These are phyloP conservation scores for Ectobius pallidus DNA, from an alignment of 2,888 invertebrate genomes.

Conservation along the genomic window DNA sequence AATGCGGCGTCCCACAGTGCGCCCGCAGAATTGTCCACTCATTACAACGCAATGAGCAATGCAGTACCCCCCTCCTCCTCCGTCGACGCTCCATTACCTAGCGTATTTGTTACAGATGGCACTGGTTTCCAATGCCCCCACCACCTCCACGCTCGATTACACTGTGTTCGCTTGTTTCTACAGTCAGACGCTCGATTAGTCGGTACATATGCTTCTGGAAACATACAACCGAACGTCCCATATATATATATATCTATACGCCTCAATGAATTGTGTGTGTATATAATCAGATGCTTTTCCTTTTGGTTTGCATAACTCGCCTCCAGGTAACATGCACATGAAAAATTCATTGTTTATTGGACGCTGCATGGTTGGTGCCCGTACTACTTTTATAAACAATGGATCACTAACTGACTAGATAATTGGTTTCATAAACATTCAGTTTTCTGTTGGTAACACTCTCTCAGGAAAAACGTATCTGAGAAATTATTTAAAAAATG, in stretches of 20 bases:
- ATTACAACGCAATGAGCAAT: conserved; percentile 31
- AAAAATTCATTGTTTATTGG: too few relatives aligned
- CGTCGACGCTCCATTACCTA: conserved; percentile 29
- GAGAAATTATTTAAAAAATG: too few relatives aligned
- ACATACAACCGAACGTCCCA: background rate
- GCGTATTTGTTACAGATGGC: conserved; percentile 31
- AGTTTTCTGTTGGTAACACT: too few relatives aligned
- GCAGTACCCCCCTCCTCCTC: conserved; percentile 14
- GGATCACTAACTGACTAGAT: too few relatives aligned
- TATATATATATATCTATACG: too few relatives aligned
- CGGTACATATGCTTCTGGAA: conserved; percentile 20
- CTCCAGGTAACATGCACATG: too few relatives aligned
- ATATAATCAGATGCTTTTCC: too few relatives aligned
- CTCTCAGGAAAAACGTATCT: too few relatives aligned
- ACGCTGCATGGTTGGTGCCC: too few relatives aligned
- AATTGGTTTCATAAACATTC: too few relatives aligned
- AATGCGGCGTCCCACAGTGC: conserved; percentile 29
- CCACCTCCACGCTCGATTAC: conserved; percentile 20
- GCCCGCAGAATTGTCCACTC: conserved; percentile 28
- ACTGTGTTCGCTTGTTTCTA: background rate
- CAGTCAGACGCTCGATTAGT: conserved; percentile 17
- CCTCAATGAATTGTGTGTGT: background rate
- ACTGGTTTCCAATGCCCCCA: background rate
- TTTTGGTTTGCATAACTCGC: too few relatives aligned
- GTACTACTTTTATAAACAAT: too few relatives aligned